These are phyloP conservation scores for Sesamia inferens DNA, from an alignment of 2,888 invertebrate genomes.

Conservation along the genomic window DNA sequence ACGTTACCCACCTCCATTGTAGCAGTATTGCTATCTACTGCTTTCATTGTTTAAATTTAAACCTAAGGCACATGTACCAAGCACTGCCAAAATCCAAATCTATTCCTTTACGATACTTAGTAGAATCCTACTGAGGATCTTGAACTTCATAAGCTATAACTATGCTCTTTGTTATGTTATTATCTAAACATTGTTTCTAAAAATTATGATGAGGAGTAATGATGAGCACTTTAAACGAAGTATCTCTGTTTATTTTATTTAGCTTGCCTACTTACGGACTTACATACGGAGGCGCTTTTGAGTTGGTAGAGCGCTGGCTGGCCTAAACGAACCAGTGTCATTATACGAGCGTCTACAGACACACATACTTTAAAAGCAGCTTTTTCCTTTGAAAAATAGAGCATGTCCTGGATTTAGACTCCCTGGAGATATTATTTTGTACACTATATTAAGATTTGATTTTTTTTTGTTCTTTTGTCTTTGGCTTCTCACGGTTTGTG, in stretches of 20 bases:
- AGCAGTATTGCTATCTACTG: too few species aligned
- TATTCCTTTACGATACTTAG: not conserved
- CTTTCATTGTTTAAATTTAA: not conserved
- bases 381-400: constrained; percentile 19
- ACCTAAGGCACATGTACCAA: not conserved
- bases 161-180: not conserved
- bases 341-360: constrained; percentile 1
- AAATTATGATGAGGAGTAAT: not conserved
- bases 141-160: not conserved
- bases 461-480: too few species aligned
- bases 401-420: constrained; percentile 11
- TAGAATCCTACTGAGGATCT: not conserved
- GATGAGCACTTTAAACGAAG: constrained; percentile 4
- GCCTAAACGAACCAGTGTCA: constrained; percentile 6
- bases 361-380: constrained; percentile 7
- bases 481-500: too few species aligned
- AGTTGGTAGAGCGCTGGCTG: constrained; percentile 13
- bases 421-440: not conserved
- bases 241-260: constrained; percentile 11
- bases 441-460: not conserved
- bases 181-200: not conserved
- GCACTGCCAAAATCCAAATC: not conserved
- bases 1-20: too few species aligned
- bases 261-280: not conserved
- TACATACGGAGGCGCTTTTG: constrained; percentile 23